phyloP scores from a whole-genome alignment of 2,888 invertebrate genomes.

The Drosophila demipolita region DNA sequence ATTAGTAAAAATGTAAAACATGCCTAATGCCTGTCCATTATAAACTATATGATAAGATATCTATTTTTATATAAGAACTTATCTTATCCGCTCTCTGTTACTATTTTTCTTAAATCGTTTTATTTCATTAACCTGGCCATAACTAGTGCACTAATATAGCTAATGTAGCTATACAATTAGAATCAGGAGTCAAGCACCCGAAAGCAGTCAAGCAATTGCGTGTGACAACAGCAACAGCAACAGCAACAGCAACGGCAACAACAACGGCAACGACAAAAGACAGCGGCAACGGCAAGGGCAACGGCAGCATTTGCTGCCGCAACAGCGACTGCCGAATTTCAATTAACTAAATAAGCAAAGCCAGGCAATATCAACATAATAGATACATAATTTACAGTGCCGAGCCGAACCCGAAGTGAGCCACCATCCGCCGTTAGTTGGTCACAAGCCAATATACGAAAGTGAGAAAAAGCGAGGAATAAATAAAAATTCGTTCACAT shows the following conservation, averaged over 20 bases:
- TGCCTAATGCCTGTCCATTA: neutral
- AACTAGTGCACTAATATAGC: constrained; percentile 15
- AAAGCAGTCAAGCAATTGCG: constrained; percentile 21
- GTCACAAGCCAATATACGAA: neutral
- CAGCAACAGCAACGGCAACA: neutral
- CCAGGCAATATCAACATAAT: constrained; percentile 53
- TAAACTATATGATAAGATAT: neutral
- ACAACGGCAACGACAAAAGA: constrained; percentile 5
- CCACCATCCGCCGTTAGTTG: constrained; percentile 29
- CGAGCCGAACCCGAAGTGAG: constrained; percentile 11
- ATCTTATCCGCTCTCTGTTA: constrained; percentile 27
- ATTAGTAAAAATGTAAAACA: constrained; percentile 7
- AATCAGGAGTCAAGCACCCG: constrained; percentile 21
- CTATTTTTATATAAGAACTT: constrained; percentile 21
- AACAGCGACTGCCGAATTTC: constrained; percentile 64
- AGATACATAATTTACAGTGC: constrained; percentile 37
- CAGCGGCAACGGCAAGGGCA: constrained; percentile 26
- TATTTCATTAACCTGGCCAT: constrained; percentile 25
- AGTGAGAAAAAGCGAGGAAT: neutral
- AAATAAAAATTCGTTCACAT: constrained; percentile 43
- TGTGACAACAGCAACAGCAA: neutral
- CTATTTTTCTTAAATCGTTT: constrained; percentile 32
- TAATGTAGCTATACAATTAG: neutral
- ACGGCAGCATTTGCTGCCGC: constrained; percentile 16
- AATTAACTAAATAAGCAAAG: constrained; percentile 76